A percentile compares a stretch with the other conserved stretches of the same genome.
These are phyloP conservation scores for Zaprionus bogoriensis DNA, from an alignment of 2,888 invertebrate genomes.

Conservation along the genomic window DNA sequence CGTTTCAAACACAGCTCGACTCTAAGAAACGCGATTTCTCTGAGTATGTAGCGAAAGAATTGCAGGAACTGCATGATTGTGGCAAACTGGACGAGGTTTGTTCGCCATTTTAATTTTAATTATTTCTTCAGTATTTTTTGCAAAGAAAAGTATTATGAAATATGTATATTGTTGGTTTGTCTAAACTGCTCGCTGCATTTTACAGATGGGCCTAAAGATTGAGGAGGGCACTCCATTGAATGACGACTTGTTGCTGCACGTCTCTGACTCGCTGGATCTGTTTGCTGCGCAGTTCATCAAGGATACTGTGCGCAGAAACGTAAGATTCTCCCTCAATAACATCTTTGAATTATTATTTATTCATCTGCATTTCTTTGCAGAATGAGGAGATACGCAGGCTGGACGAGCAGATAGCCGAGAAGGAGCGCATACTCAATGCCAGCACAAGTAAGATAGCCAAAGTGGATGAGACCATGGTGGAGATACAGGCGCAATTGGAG, in stretches of 20 bases:
- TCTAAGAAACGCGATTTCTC: conserved; percentile 84
- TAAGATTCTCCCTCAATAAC: conserved; percentile 81
- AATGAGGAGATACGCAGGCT: conserved; percentile 88
- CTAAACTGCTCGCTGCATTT: not conserved
- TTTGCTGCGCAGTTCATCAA: conserved; percentile 86
- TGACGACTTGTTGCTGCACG: conserved; percentile 86
- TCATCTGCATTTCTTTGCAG: conserved; percentile 80
- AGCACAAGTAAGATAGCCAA: conserved; percentile 87
- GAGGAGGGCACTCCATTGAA: conserved; percentile 84
- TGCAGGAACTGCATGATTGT: conserved; percentile 84
- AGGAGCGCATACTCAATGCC: conserved; percentile 85
- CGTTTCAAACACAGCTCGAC: conserved; percentile 84
- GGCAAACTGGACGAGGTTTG: conserved; percentile 84
- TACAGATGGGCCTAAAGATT: conserved; percentile 84
- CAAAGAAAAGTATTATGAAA: not conserved
- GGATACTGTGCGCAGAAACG: conserved; percentile 89
- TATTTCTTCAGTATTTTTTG: not conserved
- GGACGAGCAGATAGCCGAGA: conserved; percentile 86
- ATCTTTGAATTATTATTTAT: not conserved
- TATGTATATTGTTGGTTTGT: not conserved
- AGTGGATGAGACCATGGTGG: conserved; percentile 87
- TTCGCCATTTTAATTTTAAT: conserved; percentile 37
- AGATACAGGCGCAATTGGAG: conserved; percentile 86
- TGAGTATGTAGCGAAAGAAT: conserved; percentile 84
- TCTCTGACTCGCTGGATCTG: conserved; percentile 87